A percentile compares a stretch with the other conserved stretches of the same genome.
phyloP scores from a whole-genome alignment of 2,888 invertebrate genomes.

The Morpho helenor region DNA sequence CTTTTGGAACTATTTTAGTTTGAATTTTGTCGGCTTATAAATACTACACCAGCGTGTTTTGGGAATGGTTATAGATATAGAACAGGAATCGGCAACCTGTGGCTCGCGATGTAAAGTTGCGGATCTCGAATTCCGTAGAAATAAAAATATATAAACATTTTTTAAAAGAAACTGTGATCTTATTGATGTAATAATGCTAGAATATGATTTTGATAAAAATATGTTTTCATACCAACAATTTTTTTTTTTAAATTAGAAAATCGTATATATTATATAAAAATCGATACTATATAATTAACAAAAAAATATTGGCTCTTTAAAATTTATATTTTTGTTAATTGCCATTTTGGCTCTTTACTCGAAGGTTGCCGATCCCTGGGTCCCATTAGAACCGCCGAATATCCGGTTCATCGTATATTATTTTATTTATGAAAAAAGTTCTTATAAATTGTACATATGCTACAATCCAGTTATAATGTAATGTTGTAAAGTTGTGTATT shows the following conservation, averaged over 20 bases:
- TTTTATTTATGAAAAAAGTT: conserved; percentile 8
- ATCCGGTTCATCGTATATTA: background rate
- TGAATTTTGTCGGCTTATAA: conserved; percentile 6
- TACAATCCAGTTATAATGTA: conserved; percentile 31
- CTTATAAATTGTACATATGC: conserved; percentile 27
- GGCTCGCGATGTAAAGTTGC: background rate
- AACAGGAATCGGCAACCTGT: background rate
- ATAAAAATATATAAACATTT: background rate
- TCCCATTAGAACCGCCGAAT: no score
- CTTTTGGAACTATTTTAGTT: conserved; percentile 17
- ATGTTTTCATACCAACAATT: no score
- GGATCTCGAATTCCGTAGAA: background rate
- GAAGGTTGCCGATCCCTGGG: background rate
- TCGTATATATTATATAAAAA: background rate
- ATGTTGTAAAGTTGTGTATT: conserved; percentile 60
- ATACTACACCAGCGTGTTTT: background rate
- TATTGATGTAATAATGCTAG: no score
- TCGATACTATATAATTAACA: background rate
- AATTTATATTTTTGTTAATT: background rate
- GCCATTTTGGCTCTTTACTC: background rate
- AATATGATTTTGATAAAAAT: no score
- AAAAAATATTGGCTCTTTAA: background rate
- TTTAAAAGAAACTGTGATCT: background rate
- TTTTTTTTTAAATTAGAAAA: background rate
- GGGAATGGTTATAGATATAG: background rate